Conservation (phyloP, 1,140 invertebrate genomes). For the Mycetomoellerius zeteki region DNA sequence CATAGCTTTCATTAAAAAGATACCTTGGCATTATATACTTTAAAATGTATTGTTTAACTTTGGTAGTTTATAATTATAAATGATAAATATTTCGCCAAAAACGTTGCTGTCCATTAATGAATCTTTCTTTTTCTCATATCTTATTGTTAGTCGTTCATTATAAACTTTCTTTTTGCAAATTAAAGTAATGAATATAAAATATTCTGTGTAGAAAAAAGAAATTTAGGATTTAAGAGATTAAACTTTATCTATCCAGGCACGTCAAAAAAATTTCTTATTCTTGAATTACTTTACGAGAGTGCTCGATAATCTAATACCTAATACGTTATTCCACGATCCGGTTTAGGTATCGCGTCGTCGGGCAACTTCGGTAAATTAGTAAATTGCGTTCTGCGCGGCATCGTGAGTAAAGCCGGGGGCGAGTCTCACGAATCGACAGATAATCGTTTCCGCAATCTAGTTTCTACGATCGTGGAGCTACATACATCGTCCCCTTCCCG, state of each 20-base stretch:
- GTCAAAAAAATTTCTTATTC: constrained; percentile 34
- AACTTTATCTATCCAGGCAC: background rate
- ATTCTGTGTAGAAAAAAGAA: background rate
- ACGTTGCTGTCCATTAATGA: background rate
- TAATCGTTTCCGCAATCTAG: constrained; percentile 66
- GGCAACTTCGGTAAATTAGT: constrained; percentile 50
- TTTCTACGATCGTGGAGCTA: constrained; percentile 65
- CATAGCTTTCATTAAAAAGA: background rate
- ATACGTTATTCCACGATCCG: constrained; percentile 33
- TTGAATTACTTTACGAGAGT: background rate
- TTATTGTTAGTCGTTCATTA: background rate
- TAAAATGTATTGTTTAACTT: background rate
- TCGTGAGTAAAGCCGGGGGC: constrained; percentile 17
- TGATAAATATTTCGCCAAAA: constrained; percentile 21
- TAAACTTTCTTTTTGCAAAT: background rate
- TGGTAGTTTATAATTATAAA: background rate
- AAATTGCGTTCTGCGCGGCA: constrained; percentile 47
- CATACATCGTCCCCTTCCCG: constrained; percentile 29
- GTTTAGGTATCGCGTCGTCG: constrained; percentile 4
- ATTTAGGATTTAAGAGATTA: background rate
- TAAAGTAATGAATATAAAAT: background rate
- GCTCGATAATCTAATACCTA: constrained; percentile 21
- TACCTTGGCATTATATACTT: background rate
- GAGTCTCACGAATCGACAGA: constrained; percentile 58
- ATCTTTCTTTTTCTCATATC: background rate